Evolutionary conservation across 2,797 vertebrate species (phyloP).

Genomic region (Percopsis omiscomaycus): DNA sequence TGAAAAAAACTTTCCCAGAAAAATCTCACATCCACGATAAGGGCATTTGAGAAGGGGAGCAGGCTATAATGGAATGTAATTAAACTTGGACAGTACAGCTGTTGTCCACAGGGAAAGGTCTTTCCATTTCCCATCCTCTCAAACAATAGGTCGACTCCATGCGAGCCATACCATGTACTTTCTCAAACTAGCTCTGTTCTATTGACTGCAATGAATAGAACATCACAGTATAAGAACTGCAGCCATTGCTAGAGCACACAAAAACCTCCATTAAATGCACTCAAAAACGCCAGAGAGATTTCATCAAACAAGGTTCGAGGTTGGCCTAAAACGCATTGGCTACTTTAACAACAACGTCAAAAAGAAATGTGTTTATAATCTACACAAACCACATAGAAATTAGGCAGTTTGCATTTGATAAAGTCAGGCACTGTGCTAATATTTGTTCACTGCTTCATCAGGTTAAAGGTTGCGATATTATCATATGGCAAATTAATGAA

Average conservation of each 20-base stretch:
- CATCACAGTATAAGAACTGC: background rate
- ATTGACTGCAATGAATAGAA: background rate
- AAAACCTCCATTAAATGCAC: background rate
- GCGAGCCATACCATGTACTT: background rate
- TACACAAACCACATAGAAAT: too few species aligned
- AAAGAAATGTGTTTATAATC: too few species aligned
- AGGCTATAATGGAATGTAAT: slow-evolving; percentile 24
- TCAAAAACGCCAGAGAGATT: too few species aligned
- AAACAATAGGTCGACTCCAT: slow-evolving; percentile 4
- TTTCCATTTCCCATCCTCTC: slow-evolving; percentile 4
- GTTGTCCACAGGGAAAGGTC: slow-evolving; percentile 8
- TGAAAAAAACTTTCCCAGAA: background rate
- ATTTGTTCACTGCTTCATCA: too few species aligned
- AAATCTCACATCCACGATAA: background rate
- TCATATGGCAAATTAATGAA: too few species aligned
- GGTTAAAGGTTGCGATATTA: too few species aligned
- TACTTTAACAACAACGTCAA: too few species aligned
- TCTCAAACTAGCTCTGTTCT: background rate
- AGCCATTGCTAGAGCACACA: background rate
- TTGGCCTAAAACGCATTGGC: too few species aligned
- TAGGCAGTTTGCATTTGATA: too few species aligned
- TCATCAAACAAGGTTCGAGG: too few species aligned
- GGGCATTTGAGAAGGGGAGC: slow-evolving; percentile 22
- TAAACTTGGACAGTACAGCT: slow-evolving; percentile 18
- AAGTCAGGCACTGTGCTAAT: too few species aligned